A percentile compares a stretch with the other conserved stretches of the same genome.
phyloP scores from a whole-genome alignment of 1,140 invertebrate species.

The Bombus picipes region DNA sequence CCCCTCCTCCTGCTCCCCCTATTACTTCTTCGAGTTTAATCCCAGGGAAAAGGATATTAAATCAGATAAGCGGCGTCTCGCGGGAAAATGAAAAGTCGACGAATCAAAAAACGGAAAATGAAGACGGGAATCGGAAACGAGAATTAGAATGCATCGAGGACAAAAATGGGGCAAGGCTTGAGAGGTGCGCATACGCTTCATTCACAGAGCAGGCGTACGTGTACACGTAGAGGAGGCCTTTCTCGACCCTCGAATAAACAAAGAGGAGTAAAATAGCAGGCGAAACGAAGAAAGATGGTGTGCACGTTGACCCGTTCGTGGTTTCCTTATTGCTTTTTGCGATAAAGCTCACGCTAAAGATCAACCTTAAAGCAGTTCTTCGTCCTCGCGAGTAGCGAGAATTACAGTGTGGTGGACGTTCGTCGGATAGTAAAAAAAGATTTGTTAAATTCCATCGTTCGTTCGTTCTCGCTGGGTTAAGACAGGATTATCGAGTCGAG shows the following conservation, averaged over 20 bases:
- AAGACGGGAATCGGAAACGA: conserved; percentile 13
- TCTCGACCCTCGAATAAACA: not conserved
- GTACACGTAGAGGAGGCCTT: not conserved
- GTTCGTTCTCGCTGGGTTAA: too few species aligned
- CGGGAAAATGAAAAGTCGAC: conserved; percentile 7
- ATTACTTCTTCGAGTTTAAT: not conserved
- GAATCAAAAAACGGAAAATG: conserved; percentile 12
- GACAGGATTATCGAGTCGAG: too few species aligned
- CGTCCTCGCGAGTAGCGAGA: not conserved
- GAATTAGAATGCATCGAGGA: conserved; percentile 36
- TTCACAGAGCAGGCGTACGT: not conserved
- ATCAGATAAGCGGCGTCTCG: conserved; percentile 25
- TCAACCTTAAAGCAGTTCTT: not conserved
- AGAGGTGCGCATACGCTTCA: not conserved
- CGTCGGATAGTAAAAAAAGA: not conserved
- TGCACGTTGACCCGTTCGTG: conserved; percentile 14
- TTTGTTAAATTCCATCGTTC: not conserved
- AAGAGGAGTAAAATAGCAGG: not conserved
- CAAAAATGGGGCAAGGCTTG: conserved; percentile 35
- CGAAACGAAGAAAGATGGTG: not conserved
- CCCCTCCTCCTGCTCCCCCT: not conserved
- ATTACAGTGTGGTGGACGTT: not conserved
- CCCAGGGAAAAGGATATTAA: conserved; percentile 25
- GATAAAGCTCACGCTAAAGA: not conserved
- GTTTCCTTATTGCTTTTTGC: conserved; percentile 24